Evolutionary conservation across 2,113 vertebrate genomes (phyloP).

Genomic region (Tamias sibiricus): DNA sequence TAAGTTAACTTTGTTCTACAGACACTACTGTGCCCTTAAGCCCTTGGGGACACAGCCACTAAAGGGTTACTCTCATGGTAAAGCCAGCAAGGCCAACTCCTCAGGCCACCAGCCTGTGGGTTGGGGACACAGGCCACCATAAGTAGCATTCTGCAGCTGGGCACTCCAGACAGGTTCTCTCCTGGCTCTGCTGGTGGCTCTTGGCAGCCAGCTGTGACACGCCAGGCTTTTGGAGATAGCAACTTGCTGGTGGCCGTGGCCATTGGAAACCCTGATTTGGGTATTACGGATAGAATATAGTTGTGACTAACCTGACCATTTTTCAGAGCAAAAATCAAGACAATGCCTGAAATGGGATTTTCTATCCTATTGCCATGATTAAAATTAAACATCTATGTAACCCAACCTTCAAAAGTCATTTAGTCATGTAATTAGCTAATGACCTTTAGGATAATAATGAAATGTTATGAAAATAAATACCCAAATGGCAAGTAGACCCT

Average conservation of each 20-base stretch:
- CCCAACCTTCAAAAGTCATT: neutral
- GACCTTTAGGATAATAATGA: neutral
- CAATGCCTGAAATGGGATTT: neutral
- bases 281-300: neutral
- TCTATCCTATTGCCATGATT: neutral
- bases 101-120: too few relatives aligned
- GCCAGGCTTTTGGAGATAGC: neutral
- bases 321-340: conserved; percentile 26
- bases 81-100: neutral
- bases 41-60: neutral
- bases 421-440: neutral
- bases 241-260: neutral
- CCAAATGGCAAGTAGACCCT: neutral
- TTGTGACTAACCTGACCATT: neutral
- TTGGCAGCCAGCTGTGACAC: neutral
- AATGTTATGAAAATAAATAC: neutral
- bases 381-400: neutral
- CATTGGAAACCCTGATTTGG: neutral
- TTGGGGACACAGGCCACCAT: too few relatives aligned
- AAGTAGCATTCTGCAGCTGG: neutral
- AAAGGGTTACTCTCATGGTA: neutral
- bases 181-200: neutral
- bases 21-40: neutral
- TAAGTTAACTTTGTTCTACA: too few relatives aligned
- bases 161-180: neutral